A percentile compares a stretch with the other conserved stretches of the same genome.
Conservation (phyloP, 2,797 vertebrate genomes). For the Todus mexicanus region DNA sequence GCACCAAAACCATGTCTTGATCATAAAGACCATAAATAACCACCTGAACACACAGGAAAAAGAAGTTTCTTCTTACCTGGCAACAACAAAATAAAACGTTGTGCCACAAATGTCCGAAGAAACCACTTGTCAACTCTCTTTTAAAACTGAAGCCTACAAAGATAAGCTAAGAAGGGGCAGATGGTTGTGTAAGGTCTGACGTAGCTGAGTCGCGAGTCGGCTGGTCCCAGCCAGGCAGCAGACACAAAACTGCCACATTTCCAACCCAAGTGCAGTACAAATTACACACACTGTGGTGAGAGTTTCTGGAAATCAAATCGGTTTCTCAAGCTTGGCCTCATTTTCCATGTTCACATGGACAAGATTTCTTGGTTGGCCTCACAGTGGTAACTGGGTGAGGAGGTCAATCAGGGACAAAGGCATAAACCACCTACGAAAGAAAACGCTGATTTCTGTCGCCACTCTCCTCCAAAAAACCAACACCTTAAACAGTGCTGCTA, state of each 20-base stretch:
- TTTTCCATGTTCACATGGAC: neutral
- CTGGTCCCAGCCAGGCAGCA: neutral
- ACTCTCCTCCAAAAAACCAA: neutral
- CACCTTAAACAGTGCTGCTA: neutral
- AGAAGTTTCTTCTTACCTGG: neutral
- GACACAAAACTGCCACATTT: neutral
- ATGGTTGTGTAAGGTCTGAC: neutral
- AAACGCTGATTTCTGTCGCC: neutral
- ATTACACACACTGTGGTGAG: neutral
- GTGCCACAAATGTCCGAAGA: neutral
- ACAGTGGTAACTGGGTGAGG: neutral
- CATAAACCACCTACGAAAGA: neutral
- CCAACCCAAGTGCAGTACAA: neutral
- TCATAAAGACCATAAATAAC: neutral
- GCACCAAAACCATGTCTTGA: neutral
- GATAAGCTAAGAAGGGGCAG: neutral
- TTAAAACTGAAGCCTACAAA: neutral
- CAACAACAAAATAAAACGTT: neutral
- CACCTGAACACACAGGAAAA: neutral
- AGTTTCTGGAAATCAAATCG: neutral
- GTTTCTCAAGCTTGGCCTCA: neutral
- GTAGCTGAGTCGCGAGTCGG: neutral
- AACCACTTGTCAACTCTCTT: neutral
- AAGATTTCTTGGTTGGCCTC: neutral
- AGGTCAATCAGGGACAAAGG: neutral